Percentiles rank a stretch among this genome's conserved stretches.
Conservation (phyloP, 2,888 invertebrate genomes). For the Miltochrista miniata region DNA sequence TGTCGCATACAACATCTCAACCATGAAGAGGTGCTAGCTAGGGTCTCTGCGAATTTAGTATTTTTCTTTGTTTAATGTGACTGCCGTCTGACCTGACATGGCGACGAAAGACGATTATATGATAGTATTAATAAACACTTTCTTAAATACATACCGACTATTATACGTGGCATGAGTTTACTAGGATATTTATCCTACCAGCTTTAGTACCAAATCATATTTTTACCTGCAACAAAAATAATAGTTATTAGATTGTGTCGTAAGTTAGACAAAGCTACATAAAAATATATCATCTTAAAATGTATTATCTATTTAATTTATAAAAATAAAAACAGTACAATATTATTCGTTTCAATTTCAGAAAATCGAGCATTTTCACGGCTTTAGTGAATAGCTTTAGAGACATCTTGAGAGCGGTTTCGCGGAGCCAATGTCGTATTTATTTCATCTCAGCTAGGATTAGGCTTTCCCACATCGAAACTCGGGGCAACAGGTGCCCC, state of each 20-base stretch:
- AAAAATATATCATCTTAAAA: constrained; percentile 22
- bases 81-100: too few relatives aligned
- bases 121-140: too few relatives aligned
- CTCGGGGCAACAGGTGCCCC: constrained; percentile 73
- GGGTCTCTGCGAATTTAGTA: too few relatives aligned
- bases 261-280: too few relatives aligned
- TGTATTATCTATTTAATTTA: too few relatives aligned
- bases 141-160: too few relatives aligned
- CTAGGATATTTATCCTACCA: neutral
- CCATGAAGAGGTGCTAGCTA: too few relatives aligned
- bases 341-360: constrained; percentile 31
- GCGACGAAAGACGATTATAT: too few relatives aligned
- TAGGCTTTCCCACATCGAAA: constrained; percentile 65
- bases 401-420: constrained; percentile 49
- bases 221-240: constrained; percentile 32
- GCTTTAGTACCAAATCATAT: neutral
- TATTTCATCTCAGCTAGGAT: constrained; percentile 75
- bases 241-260: neutral
- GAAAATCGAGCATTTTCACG: constrained; percentile 28
- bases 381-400: constrained; percentile 40
- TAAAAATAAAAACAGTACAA: constrained; percentile 22
- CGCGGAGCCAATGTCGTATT: constrained; percentile 64
- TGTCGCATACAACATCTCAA: too few relatives aligned
- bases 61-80: too few relatives aligned
- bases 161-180: neutral